A percentile compares a stretch with the other conserved stretches of the same genome.
These are phyloP conservation scores for Squalus acanthias DNA, from an alignment of 2,797 vertebrate species.

Conservation along the genomic window DNA sequence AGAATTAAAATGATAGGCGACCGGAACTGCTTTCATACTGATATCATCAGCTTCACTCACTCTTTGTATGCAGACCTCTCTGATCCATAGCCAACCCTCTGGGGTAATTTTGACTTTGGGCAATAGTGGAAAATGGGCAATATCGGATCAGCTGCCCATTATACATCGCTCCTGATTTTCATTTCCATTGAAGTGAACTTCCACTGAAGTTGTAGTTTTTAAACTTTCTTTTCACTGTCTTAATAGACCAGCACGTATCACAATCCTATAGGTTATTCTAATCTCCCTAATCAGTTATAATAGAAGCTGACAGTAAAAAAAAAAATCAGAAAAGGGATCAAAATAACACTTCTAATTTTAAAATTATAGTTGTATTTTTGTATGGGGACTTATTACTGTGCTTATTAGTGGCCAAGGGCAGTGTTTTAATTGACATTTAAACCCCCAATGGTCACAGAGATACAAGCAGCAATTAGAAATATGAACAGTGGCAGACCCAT, in stretches of 20 bases:
- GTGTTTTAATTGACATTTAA: slow-evolving; percentile 31
- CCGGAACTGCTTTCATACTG: background rate
- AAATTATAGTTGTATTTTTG: slow-evolving; percentile 16
- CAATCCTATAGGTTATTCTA: background rate
- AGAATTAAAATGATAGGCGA: too few species aligned
- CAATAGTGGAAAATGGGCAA: background rate
- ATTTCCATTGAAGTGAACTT: background rate
- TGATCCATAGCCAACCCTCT: background rate
- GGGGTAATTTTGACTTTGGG: background rate
- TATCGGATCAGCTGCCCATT: background rate
- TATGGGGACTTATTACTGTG: background rate
- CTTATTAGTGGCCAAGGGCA: slow-evolving; percentile 11
- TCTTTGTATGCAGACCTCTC: background rate
- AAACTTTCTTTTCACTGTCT: background rate
- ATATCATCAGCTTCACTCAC: background rate
- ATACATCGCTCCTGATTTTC: background rate
- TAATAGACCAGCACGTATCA: background rate
- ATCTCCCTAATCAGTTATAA: background rate
- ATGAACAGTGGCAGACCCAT: slow-evolving; percentile 2
- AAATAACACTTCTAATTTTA: slow-evolving; percentile 23
- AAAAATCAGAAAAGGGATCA: background rate
- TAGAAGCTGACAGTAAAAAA: slow-evolving; percentile 8
- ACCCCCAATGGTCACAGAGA: background rate
- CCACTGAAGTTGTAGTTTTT: background rate
- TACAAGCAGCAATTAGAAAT: slow-evolving; percentile 28